phyloP scores from a whole-genome alignment of 2,113 vertebrate genomes.

The Phyllostomus discolor region DNA sequence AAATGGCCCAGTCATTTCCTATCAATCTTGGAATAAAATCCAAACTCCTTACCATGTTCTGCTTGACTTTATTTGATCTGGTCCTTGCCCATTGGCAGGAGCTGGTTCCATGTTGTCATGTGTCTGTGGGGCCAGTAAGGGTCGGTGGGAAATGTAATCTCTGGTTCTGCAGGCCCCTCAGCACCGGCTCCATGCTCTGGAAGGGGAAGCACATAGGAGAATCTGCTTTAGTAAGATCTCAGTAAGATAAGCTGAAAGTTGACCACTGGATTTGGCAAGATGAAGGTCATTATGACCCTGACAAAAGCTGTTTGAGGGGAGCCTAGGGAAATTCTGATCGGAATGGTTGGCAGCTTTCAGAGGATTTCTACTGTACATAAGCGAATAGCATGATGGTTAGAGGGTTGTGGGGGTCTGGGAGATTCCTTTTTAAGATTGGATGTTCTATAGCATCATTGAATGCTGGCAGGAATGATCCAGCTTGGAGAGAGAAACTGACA shows the following conservation, averaged over 20 bases:
- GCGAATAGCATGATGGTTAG: neutral
- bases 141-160: neutral
- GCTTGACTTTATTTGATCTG: neutral
- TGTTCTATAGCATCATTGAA: neutral
- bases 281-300: neutral
- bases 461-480: neutral
- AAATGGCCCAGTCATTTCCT: neutral
- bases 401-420: neutral
- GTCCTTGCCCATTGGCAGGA: neutral
- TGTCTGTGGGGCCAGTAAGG: neutral
- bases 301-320: neutral
- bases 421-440: neutral
- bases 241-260: neutral
- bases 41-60: neutral
- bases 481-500: neutral
- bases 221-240: neutral
- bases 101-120: neutral
- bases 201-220: neutral
- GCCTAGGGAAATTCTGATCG: neutral
- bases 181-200: neutral
- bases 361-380: neutral
- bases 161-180: neutral
- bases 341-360: neutral
- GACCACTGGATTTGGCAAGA: neutral
- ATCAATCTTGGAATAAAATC: neutral